Conservation (phyloP, 2,113 vertebrate genomes). For the Thryonomys swinderianus region DNA sequence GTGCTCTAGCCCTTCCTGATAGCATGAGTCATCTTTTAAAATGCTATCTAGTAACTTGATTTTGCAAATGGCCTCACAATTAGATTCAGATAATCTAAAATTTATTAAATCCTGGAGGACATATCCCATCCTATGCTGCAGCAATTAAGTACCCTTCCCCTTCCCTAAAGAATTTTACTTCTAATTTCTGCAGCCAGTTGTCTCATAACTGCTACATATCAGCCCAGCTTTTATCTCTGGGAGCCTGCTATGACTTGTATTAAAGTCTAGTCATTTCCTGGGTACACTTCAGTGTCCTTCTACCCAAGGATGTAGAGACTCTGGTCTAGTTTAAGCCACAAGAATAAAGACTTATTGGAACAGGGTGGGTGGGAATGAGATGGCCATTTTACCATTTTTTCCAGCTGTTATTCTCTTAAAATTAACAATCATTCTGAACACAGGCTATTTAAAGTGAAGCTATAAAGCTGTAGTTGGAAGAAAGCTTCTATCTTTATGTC, state of each 20-base stretch:
- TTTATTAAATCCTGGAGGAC: slow-evolving; percentile 57
- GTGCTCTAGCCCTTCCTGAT: background rate
- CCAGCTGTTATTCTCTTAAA: background rate
- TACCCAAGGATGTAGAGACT: background rate
- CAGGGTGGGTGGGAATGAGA: background rate
- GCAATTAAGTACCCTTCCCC: background rate
- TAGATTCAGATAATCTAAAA: slow-evolving; percentile 55
- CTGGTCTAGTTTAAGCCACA: background rate
- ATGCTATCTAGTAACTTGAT: slow-evolving; percentile 47
- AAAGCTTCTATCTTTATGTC: background rate
- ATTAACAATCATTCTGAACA: background rate
- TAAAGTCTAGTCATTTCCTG: background rate
- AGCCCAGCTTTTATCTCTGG: background rate
- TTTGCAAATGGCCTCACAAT: slow-evolving; percentile 65
- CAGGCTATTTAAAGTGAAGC: background rate
- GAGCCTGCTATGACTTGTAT: background rate
- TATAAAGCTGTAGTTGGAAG: background rate
- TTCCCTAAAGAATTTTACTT: slow-evolving; percentile 3
- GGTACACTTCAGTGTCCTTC: background rate
- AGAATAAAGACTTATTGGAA: too few relatives aligned
- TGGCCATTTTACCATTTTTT: background rate
- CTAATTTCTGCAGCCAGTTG: slow-evolving; percentile 3
- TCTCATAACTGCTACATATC: background rate
- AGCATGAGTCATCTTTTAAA: slow-evolving; percentile 14
- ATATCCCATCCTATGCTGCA: background rate